These are phyloP conservation scores for Chionomys nivalis DNA, from an alignment of 2,113 vertebrate species.

Conservation along the genomic window DNA sequence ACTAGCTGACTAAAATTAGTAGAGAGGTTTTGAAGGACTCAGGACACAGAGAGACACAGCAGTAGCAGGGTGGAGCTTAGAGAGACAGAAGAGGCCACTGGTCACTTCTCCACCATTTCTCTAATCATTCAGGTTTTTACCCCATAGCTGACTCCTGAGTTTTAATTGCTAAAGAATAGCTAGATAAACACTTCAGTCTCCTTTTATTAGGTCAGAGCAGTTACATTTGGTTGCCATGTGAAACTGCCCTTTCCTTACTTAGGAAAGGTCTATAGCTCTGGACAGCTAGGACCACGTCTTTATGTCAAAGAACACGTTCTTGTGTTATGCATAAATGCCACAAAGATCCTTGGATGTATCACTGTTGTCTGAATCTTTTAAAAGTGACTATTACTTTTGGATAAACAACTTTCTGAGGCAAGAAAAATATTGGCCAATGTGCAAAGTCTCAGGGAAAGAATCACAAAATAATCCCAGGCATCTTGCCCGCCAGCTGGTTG, in stretches of 20 bases:
- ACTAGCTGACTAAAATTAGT: background rate
- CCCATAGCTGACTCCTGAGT: background rate
- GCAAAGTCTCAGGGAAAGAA: constrained; percentile 16
- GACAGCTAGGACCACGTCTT: background rate
- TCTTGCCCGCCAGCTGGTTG: background rate
- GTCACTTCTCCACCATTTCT: background rate
- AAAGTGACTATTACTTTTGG: background rate
- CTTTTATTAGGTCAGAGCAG: constrained; percentile 36
- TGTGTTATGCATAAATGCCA: background rate
- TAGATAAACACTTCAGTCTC: background rate
- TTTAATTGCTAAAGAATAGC: background rate
- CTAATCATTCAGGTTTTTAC: background rate
- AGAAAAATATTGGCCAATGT: constrained; percentile 51
- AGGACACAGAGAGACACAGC: background rate
- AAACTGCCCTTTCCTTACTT: background rate
- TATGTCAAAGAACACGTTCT: background rate
- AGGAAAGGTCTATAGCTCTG: background rate
- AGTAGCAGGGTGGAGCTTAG: background rate
- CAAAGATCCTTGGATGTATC: background rate
- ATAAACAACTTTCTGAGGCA: constrained; percentile 26
- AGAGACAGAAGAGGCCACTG: background rate
- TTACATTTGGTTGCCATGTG: background rate
- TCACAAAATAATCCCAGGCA: background rate
- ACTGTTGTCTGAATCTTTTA: background rate
- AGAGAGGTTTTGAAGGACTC: background rate